Base-by-base conservation (phyloP, 2,888 invertebrate species). In the Eugnorisma glareosa region DNA sequence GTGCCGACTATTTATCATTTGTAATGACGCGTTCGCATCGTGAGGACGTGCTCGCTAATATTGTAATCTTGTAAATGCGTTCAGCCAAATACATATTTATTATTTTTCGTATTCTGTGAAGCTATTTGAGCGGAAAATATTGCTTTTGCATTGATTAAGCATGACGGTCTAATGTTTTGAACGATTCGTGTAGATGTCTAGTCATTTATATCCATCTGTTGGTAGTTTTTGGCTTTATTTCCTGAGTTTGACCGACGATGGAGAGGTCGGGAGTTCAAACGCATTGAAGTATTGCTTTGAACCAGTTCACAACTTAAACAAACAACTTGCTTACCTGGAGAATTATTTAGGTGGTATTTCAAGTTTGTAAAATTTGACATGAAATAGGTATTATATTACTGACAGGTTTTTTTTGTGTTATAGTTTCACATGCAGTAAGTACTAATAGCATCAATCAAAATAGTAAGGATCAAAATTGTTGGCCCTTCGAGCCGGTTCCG, bases 1-100 rank as follows among this genome's bases (percentile, higher is more conserved):
- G 96, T 96, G 96, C 93, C 93, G 94, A 93, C 96, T 95, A 96
- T 96, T 96, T 95, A 96, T 96, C 96, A 96, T 96, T 94, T 93
- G 94, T 95, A 96, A 96, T 96, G 96, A 96, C 94, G 95, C 92
- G 90, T 91, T 92, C 91, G 90, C 89, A 91, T 92, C 90, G 92
- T 91, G 90, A 93, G 93, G 94, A 95, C 94, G 93, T 91, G 91
- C 90, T 93, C 95, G 94, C 95, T 96, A 95, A 96, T 95, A 96
- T 95, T 94, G 95, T 95, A 96, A 96, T 96, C 94, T 95, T 95
- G 95, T 94, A 95, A 95, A 96, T 95, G 96, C 95, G 94, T 94
- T 95, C 93, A 90, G 91, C 91, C 88, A 91, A 91, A 94, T 95
- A 95, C 94, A 95, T 95, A 96, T 95, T 95, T 95, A 94, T 94